Base-by-base conservation (phyloP, 2,888 invertebrate genomes). In the Orthosia cruda region DNA sequence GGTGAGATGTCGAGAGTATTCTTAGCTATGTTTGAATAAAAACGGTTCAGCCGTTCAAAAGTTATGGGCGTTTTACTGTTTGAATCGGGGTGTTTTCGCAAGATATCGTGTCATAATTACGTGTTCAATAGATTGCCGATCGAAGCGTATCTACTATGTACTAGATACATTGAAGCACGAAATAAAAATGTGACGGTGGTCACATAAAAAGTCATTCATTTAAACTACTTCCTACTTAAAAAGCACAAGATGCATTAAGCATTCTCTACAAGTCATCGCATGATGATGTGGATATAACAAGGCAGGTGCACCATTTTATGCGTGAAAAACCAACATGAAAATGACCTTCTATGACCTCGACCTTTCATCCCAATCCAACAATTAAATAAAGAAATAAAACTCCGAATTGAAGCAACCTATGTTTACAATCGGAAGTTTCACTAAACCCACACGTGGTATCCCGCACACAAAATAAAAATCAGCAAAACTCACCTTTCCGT, bases 401-500 rank as follows among this genome's bases (percentile, higher is more conserved):
- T 13, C 18, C n/a, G 0, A 47, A 63, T 26, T 18, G 5, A 61
- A 16, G 9, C 55, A 16, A 52, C 7, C 18, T 54, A 63, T 62
- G 23, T 66, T 54, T 47, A 70, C 65, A 61, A 18, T 66, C 26
- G 18, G 15, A 83, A 66, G 23, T 71, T 83, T 71, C 11, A 49
- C 65, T 20, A 59, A 66, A 59, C 11, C 23, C 26, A 26, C 32
- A 32, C 12, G 13, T 13, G 50, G 54, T 72, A 50, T 45, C n/a
- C 26, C 45, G 54, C 61, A 77, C 63, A 63, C 23, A 71, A 78
- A 74, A 77, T 62, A 73, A 78, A 82, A 84, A 71, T 72, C 72
- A 69, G 63, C 63, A 61, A 76, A 79, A 84, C 90, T 95, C 95
- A 99, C 99, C 98, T 99, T 98, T 97, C 99, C 99, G 92, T 98